Base-by-base conservation (phyloP, 1,140 invertebrate genomes). In the Zophobas atratus region DNA sequence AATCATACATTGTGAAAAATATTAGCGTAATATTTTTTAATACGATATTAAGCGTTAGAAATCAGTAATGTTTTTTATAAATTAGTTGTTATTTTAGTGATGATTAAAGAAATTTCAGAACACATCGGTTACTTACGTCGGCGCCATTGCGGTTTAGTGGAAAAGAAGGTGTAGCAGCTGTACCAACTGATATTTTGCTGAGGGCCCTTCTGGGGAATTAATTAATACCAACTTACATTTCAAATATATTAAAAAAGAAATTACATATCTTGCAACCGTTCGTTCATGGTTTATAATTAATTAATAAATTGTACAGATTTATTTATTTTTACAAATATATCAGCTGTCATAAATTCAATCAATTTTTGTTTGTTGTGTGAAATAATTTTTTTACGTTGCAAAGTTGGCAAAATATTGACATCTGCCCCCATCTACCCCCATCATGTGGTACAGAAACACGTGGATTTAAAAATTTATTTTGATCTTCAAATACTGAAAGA, bases 51-150 rank as follows among this genome's bases (percentile, higher is more conserved):
- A 75, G 1, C 53, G 46, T 43, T 36, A 72, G 3, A 75, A 46
- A 39, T 75, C 63, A 46, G 6, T 41, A 72, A 74, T 8, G n/a
- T 51, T 51, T 51, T 51, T 20, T 6, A 20, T 51, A 51, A 76
- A 43, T 72, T n/a, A 53, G 8, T 77, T 70, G 38, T 36, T 56
- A 56, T 55, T 73, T 70, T 6, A 51, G 35, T 33, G 84, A 85
- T 85, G 83, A 84, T 79, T 80, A 3, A 71, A 78, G 81, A 84
- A 80, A 81, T 77, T 51, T 5, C 63, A 35, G 80, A 80, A 72
- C 57, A n/a, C 67, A 39, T 76, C n/a, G 72, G 60, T n/a, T 63
- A 84, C 84, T 85, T 85, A 85, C 84, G 82, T 85, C 74, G 84
- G 83, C 77, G 84, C 84, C 84, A 85, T 85, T 81, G 72, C 73